Evolutionary conservation across 2,113 vertebrate species (phyloP), one percentile per base, ranked within the genome.

Genomic region (Podocnemis expansa): DNA sequence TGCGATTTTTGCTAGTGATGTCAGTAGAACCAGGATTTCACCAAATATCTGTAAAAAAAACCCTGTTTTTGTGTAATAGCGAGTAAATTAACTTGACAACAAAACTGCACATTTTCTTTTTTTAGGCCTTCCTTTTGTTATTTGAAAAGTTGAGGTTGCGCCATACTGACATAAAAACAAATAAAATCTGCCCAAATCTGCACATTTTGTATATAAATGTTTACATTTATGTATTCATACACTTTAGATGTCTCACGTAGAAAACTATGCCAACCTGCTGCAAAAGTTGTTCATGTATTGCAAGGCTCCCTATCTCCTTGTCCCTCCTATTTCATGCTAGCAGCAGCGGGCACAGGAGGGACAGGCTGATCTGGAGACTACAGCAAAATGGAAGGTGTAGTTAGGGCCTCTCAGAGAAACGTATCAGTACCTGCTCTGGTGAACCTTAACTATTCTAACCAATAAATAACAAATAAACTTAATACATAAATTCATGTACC

Each of bases 351-450:
- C 54, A 27, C 1, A 4, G 25, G 24, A 80, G 16, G 73, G 73
- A 38, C 19, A 4, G 43, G 19, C 31, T 55, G 51, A 60, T 4
- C 78, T 27, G 56, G 1, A 82, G 4, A 60, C 29, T 29, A 34
- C 1, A 2, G 13, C 17, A 21, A 34, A 60, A 21, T 13, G 84
- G 11, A 82, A 1, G 0, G 0, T n/a, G 8, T 41, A 25, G 55
- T 11, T 79, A 4, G 19, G 8, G n/a, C 14, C 78, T 45, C 1
- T 55, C 87, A 19, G 2, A 83, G 34, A 8, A 11, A 16, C 4
- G 55, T 22, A 58, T 0, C 11, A 76, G 1, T 43, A 25, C 22
- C 55, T 47, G 2, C 34, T 51, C 47, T 16, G 5, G 22, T 38
- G 60, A 91, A 60, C 2, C 12, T 13, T 85, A 84, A 2, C 10